These are phyloP conservation scores for Drosophila neutralis DNA, from an alignment of 2,888 invertebrate genomes.

Conservation along the genomic window DNA sequence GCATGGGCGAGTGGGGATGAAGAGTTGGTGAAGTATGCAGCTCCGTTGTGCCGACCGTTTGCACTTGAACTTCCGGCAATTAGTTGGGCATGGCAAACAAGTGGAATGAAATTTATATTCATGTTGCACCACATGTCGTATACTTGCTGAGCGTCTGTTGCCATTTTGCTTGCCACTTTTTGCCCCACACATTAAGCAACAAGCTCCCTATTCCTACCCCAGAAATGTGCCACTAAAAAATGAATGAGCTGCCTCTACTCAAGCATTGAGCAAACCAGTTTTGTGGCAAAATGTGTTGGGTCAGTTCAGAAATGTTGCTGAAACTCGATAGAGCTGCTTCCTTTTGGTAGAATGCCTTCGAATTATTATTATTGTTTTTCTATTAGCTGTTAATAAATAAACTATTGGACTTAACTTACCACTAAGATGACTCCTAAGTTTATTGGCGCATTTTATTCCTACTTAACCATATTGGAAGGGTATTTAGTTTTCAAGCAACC, in stretches of 20 bases:
- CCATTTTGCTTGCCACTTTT: slow-evolving; percentile 32
- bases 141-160: slow-evolving; percentile 50
- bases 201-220: slow-evolving; percentile 17
- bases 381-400: not conserved
- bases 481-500: not conserved
- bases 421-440: not conserved
- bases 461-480: not conserved
- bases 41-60: slow-evolving; percentile 19
- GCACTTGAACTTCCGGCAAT: slow-evolving; percentile 71
- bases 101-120: slow-evolving; percentile 39
- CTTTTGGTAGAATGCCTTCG: not conserved
- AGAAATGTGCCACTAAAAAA: slow-evolving; percentile 48
- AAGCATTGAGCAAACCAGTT: not conserved
- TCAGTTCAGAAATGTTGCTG: not conserved
- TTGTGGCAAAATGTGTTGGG: not conserved
- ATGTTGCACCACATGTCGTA: slow-evolving; percentile 65
- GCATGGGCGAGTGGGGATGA: not conserved
- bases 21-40: slow-evolving; percentile 13
- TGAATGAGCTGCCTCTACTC: slow-evolving; percentile 32
- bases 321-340: not conserved
- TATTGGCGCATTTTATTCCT: not conserved
- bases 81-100: slow-evolving; percentile 42
- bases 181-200: slow-evolving; percentile 20
- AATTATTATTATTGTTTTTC: not conserved
- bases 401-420: not conserved